Evolutionary conservation across 1,140 invertebrate genomes (phyloP).

Genomic region (Euwallacea fornicatus): DNA sequence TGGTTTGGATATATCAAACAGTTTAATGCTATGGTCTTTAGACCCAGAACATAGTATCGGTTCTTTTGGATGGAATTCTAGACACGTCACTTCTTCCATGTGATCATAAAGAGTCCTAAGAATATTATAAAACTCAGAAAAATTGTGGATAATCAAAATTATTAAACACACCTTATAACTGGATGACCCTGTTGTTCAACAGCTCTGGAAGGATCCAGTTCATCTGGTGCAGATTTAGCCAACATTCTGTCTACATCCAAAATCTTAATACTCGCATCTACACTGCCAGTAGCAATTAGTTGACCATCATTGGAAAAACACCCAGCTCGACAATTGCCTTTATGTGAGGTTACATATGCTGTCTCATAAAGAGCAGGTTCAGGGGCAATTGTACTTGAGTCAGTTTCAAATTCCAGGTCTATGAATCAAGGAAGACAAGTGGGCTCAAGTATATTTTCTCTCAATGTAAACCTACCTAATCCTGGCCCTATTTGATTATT

Average conservation of each 20-base stretch:
- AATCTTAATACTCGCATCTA: slow-evolving; percentile 98
- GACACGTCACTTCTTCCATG: slow-evolving; percentile 93
- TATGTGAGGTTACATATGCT: slow-evolving; percentile 98
- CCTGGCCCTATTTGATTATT: slow-evolving; percentile 80
- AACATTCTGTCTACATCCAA: slow-evolving; percentile 97
- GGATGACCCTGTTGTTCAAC: slow-evolving; percentile 89
- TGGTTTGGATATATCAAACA: slow-evolving; percentile 98
- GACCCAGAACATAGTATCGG: slow-evolving; percentile 93
- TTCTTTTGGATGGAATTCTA: slow-evolving; percentile 95
- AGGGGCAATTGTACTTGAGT: slow-evolving; percentile 84
- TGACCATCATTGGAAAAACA: slow-evolving; percentile 94
- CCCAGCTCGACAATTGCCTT: slow-evolving; percentile 91
- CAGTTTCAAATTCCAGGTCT: slow-evolving; percentile 96
- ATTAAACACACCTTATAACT: slow-evolving; percentile 68
- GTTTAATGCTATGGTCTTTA: slow-evolving; percentile 89
- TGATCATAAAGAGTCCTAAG: slow-evolving; percentile 95
- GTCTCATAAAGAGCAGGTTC: slow-evolving; percentile 97
- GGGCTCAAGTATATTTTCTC: not conserved
- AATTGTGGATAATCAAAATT: not conserved
- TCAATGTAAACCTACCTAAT: slow-evolving; percentile 59
- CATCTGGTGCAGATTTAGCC: slow-evolving; percentile 88
- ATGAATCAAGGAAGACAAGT: slow-evolving; percentile 41
- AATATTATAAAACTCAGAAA: not conserved
- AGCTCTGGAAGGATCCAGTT: slow-evolving; percentile 70
- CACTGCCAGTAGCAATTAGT: slow-evolving; percentile 96